phyloP scores from a whole-genome alignment of 2,113 vertebrate species.

The Calidris pygmaea region DNA sequence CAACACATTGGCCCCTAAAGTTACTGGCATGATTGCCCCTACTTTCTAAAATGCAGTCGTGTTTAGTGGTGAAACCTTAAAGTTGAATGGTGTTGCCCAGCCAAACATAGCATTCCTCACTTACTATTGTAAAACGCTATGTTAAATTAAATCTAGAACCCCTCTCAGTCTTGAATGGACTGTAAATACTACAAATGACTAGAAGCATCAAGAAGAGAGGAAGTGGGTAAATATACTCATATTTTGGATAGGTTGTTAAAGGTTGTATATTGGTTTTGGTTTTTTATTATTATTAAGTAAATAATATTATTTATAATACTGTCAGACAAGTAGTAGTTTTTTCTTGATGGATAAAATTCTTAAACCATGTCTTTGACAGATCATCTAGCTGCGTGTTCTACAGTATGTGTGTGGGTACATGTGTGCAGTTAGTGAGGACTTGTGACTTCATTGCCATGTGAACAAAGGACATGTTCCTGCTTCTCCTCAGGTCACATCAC shows the following conservation, averaged over 20 bases:
- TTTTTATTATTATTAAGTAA: neutral
- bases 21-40: neutral
- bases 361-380: neutral
- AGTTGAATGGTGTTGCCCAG: neutral
- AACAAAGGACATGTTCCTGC: fast-evolving
- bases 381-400: neutral
- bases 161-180: neutral
- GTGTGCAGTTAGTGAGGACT: neutral
- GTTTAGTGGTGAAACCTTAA: neutral
- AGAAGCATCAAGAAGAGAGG: neutral
- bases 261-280: neutral
- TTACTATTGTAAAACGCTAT: too few species aligned
- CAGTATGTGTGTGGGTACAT: too few species aligned
- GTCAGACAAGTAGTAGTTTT: neutral
- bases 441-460: neutral
- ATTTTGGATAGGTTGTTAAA: neutral
- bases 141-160: neutral
- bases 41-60: neutral
- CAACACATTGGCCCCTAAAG: neutral
- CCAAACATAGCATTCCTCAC: neutral
- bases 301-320: neutral
- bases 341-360: neutral
- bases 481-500: neutral
- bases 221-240: neutral
- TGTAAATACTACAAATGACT: neutral